Conservation (phyloP, 2,888 invertebrate species). For the Melieria omissa region DNA sequence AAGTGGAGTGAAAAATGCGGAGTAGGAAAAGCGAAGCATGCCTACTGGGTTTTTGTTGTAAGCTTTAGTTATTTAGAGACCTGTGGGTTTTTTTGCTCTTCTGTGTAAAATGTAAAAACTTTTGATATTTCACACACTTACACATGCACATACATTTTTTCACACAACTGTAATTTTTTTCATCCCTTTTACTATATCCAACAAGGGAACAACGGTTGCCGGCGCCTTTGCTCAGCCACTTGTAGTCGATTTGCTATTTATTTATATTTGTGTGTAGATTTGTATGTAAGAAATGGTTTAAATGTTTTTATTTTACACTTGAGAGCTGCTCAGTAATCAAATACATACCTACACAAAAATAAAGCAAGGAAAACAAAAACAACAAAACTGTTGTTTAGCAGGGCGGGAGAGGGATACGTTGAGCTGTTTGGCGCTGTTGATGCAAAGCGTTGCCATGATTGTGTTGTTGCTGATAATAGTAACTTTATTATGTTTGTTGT, state of each 20-base stretch:
- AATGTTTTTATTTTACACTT: slow-evolving; percentile 22
- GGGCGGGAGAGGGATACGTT: not conserved
- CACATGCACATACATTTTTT: slow-evolving; percentile 17
- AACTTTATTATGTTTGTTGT: not conserved
- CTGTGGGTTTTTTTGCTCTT: slow-evolving; percentile 15
- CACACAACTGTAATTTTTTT: not conserved
- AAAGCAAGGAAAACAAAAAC: not conserved
- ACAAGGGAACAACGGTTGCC: no score
- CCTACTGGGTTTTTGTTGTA: not conserved
- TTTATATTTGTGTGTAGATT: no score
- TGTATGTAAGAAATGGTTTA: no score
- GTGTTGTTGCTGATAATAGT: not conserved
- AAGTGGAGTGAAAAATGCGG: not conserved
- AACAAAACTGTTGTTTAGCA: not conserved
- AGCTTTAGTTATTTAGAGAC: not conserved
- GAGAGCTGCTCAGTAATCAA: slow-evolving; percentile 16
- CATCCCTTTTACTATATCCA: no score
- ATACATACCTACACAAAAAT: not conserved
- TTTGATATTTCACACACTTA: slow-evolving; percentile 28
- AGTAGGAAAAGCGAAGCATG: not conserved
- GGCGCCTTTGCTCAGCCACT: no score
- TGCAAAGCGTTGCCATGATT: slow-evolving; percentile 13
- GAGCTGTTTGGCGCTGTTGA: slow-evolving; percentile 28
- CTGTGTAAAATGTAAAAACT: slow-evolving; percentile 29
- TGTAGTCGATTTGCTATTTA: no score